Evolutionary conservation across 1,140 invertebrate genomes (phyloP), one percentile per base, ranked within the genome.

Genomic region (Augochlora pura): DNA sequence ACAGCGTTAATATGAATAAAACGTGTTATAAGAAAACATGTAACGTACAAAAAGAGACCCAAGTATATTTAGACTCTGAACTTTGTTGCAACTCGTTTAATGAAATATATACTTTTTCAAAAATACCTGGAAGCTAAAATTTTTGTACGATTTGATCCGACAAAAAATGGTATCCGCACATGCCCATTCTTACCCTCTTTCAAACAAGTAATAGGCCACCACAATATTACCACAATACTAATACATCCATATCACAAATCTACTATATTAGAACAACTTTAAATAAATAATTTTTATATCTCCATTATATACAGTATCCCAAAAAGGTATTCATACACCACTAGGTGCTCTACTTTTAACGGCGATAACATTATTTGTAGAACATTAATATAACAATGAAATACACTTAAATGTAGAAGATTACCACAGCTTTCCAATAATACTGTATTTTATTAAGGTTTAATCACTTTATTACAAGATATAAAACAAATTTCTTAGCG

Each of bases 181-280:
- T 59, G 54, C 25, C 14, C 12, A 52, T 25, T 54, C n/a, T 68
- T 60, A 74, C 25, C n/a, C 60, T 23, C 54, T 9, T 46, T 46
- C 14, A 70, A 42, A 68, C 52, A 81, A 77, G 57, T 60, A 32
- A 66, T 85, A 85, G 82, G 82, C 84, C 84, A 77, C 57, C 57
- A 57, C 39, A 23, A 42, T 62, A 72, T 71, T 59, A 65, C 59
- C 25, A 52, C 60, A 85, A 81, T 81, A 78, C 25, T 81, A 85
- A 74, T 64, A 65, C 77, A 68, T 81, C 71, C 78, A 81, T 81
- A 81, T 77, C 77, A 83, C 66, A 85, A 85, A 72, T 78, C 68
- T 78, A 77, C 39, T 65, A 42, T 65, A 49, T 38, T 64, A 49
- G 52, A 72, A 64, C 49, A 42, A 60, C 6, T 72, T 78, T 64